A percentile compares a stretch with the other conserved stretches of the same genome.
Conservation (phyloP, 2,113 vertebrate species). For the Toxotes chatareus region DNA sequence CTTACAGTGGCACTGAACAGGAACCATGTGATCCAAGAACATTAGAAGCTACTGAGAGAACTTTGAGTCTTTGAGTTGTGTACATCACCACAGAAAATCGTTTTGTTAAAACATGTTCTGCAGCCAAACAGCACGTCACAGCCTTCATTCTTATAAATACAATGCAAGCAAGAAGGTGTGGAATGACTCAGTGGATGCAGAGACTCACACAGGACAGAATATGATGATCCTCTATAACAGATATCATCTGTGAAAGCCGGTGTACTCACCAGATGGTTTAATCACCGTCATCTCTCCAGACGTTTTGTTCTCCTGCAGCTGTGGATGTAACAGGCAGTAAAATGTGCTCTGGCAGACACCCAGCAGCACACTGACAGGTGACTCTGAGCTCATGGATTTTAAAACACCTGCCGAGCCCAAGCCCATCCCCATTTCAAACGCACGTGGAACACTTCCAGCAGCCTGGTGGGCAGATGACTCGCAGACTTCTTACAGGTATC, state of each 20-base stretch:
- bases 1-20: no score
- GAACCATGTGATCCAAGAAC: no score
- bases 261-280: constrained; percentile 10
- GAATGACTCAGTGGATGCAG: neutral
- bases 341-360: neutral
- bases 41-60: no score
- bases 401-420: neutral
- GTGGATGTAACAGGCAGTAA: neutral
- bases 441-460: no score
- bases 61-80: no score
- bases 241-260: neutral
- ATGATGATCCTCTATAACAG: neutral
- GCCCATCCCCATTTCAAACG: neutral
- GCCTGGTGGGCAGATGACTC: no score
- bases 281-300: neutral
- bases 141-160: no score
- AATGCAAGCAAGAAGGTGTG: no score
- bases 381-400: neutral
- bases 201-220: neutral
- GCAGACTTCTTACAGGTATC: no score
- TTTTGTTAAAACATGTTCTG: no score
- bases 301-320: neutral
- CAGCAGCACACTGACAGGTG: neutral
- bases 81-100: no score
- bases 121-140: no score